These are phyloP conservation scores for Ctenopoma kingsleyae DNA, from an alignment of 2,797 vertebrate species.

Conservation along the genomic window DNA sequence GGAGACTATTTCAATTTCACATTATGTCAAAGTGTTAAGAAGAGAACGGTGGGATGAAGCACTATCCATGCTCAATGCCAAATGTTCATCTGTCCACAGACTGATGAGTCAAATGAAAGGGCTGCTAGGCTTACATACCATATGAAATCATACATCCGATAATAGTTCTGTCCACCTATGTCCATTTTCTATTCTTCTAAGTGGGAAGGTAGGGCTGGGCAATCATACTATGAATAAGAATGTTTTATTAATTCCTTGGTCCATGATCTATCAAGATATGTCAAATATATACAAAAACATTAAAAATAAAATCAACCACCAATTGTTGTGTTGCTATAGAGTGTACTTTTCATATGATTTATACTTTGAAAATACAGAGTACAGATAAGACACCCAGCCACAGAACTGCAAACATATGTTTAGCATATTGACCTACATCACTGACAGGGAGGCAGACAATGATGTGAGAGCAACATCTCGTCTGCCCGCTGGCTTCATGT, in stretches of 20 bases:
- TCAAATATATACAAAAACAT: no score
- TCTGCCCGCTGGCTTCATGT: conserved; percentile 41
- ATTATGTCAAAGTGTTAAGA: not conserved
- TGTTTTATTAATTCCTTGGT: no score
- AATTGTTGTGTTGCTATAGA: no score
- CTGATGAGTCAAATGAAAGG: not conserved
- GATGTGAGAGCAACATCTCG: not conserved
- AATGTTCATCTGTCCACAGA: not conserved
- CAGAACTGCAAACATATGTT: not conserved
- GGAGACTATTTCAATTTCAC: not conserved
- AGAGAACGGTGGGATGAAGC: not conserved
- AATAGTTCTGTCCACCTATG: no score
- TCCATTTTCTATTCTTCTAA: not conserved
- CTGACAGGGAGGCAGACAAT: not conserved
- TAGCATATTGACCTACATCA: not conserved
- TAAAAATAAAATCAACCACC: no score
- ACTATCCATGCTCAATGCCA: not conserved
- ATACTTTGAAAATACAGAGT: no score
- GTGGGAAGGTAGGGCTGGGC: not conserved
- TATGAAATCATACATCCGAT: not conserved
- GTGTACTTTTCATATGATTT: no score
- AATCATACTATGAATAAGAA: no score
- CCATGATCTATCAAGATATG: no score
- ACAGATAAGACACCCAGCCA: no score
- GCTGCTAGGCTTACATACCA: not conserved